Evolutionary conservation across 1,140 invertebrate species (phyloP).

Genomic region (Drosophila lacteicornis): DNA sequence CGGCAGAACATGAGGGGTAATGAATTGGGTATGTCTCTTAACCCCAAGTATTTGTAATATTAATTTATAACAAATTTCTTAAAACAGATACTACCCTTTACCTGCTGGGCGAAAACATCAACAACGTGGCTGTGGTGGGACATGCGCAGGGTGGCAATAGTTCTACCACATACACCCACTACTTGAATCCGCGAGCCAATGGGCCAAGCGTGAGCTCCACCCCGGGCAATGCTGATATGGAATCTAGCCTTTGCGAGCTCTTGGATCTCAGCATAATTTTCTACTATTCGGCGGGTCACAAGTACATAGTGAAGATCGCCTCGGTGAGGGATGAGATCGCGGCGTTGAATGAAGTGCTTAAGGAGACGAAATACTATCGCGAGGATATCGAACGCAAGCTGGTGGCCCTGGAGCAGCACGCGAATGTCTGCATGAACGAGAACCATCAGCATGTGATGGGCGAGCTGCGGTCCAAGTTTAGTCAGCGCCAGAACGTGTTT

Average conservation of each 20-base stretch:
- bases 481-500: slow-evolving; percentile 82
- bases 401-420: slow-evolving; percentile 71
- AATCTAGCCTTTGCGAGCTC: slow-evolving; percentile 73
- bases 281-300: slow-evolving; percentile 83
- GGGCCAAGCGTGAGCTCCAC: slow-evolving; percentile 15
- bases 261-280: slow-evolving; percentile 78
- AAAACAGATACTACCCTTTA: slow-evolving; percentile 61
- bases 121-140: slow-evolving; percentile 65
- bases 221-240: slow-evolving; percentile 57
- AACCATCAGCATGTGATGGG: slow-evolving; percentile 73
- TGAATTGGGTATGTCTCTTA: slow-evolving; percentile 60
- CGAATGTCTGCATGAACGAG: slow-evolving; percentile 79
- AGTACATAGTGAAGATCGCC: slow-evolving; percentile 83
- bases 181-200: slow-evolving; percentile 56
- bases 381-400: slow-evolving; percentile 78
- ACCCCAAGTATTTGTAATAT: not conserved
- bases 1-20: slow-evolving; percentile 55
- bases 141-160: slow-evolving; percentile 64
- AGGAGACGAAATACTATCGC: slow-evolving; percentile 80
- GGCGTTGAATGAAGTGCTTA: slow-evolving; percentile 78
- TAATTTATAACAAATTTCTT: not conserved
- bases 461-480: slow-evolving; percentile 74
- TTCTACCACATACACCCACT: slow-evolving; percentile 64
- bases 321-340: slow-evolving; percentile 81
- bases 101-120: slow-evolving; percentile 68